Evolutionary conservation across 2,113 vertebrate species (phyloP).

Genomic region (Odobenus rosmarus): DNA sequence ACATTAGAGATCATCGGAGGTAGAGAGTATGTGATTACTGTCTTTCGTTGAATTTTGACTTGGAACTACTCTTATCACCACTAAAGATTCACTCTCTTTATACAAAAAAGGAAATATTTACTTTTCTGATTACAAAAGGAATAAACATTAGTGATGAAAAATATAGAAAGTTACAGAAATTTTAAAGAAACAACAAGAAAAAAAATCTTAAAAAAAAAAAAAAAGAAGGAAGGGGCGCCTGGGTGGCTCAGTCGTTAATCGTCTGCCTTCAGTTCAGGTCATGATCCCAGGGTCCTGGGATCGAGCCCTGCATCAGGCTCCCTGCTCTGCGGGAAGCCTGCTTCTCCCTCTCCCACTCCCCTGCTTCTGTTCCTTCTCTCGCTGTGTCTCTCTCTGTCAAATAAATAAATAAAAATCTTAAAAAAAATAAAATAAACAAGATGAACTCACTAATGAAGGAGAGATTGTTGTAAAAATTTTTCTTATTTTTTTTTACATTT

Average conservation of each 20-base stretch:
- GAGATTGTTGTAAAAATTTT: not conserved
- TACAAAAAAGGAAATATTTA: not conserved
- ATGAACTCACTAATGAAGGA: not conserved
- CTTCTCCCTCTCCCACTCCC: no score
- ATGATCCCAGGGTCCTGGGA: no score
- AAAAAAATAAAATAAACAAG: no score
- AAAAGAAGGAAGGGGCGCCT: no score
- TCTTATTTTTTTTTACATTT: not conserved
- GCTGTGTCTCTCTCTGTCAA: no score
- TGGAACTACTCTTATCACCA: not conserved
- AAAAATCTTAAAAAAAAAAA: no score
- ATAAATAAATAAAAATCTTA: no score
- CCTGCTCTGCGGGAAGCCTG: no score
- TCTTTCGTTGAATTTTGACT: not conserved
- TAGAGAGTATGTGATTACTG: not conserved
- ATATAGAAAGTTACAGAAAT: not conserved
- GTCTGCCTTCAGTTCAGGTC: no score
- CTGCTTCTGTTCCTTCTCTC: no score
- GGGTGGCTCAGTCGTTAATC: no score
- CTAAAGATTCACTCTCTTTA: not conserved
- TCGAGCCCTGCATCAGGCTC: no score
- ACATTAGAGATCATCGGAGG: not conserved
- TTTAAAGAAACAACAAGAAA: not conserved
- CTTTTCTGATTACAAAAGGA: not conserved
- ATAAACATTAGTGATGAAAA: not conserved